These are phyloP conservation scores for Ophioderma brevispina DNA, from an alignment of 35 echinoderm and acorn worm species.

Conservation along the genomic window DNA sequence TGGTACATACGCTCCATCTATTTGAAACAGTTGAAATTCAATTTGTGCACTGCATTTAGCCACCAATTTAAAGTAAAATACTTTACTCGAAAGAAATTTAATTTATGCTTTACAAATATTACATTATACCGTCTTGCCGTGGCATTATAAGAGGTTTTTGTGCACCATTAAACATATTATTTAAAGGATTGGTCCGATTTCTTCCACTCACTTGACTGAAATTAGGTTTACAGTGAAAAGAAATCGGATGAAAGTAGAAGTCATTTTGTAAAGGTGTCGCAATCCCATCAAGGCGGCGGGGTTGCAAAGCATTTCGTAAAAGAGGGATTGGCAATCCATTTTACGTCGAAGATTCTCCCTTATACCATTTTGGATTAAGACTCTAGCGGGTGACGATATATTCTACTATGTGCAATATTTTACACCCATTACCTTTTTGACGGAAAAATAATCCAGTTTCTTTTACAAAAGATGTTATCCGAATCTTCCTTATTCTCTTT, in stretches of 20 bases:
- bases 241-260: background rate
- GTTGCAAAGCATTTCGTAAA: background rate
- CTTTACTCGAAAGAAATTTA: too few relatives aligned
- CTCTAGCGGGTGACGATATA: background rate
- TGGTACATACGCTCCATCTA: too few relatives aligned
- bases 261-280: background rate
- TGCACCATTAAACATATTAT: constrained; percentile 1
- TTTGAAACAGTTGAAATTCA: too few relatives aligned
- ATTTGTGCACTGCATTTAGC: too few relatives aligned
- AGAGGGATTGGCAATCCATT: background rate
- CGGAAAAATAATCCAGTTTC: constrained; percentile 9
- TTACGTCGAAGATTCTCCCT: background rate
- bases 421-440: constrained; percentile 1
- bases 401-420: background rate
- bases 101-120: too few relatives aligned
- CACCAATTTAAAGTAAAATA: too few relatives aligned
- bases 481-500: background rate
- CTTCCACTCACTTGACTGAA: background rate
- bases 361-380: background rate
- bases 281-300: background rate
- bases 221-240: background rate
- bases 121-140: too few relatives aligned
- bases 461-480: constrained; percentile 1
- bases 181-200: background rate
- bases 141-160: background rate